Conservation (phyloP, 2,888 invertebrate species). For the Tenthredo livida region DNA sequence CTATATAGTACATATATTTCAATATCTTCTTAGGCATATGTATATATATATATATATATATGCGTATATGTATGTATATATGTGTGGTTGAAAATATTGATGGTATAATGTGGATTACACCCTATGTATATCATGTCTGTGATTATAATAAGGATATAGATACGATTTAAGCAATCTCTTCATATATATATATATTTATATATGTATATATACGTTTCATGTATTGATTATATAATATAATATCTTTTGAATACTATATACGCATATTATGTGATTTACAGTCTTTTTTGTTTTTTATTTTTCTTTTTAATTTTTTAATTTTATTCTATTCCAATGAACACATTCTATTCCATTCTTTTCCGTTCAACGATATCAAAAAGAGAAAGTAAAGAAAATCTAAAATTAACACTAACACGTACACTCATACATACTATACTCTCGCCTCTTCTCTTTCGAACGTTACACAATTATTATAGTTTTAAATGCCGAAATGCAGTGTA, state of each 20-base stretch:
- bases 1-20: not conserved
- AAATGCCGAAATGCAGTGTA: no score
- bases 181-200: not conserved
- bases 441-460: no score
- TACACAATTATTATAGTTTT: no score
- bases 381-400: no score
- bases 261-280: not conserved
- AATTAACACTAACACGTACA: no score
- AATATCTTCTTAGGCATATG: not conserved
- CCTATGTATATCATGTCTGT: slow-evolving; percentile 70
- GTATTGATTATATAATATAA: not conserved
- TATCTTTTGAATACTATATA: not conserved
- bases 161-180: slow-evolving; percentile 54
- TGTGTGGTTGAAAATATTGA: slow-evolving; percentile 71
- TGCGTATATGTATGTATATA: slow-evolving; percentile 52
- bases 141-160: slow-evolving; percentile 71
- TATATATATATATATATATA: not conserved
- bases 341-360: not conserved
- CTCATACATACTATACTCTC: no score
- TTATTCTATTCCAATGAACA: not conserved
- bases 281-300: not conserved
- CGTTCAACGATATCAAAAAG: not conserved
- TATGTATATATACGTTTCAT: not conserved
- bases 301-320: not conserved
- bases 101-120: slow-evolving; percentile 69